Percentiles rank a stretch among this genome's conserved stretches.
Evolutionary conservation across 2,113 vertebrate genomes (phyloP).

Genomic region (Galemys pyrenaicus): DNA sequence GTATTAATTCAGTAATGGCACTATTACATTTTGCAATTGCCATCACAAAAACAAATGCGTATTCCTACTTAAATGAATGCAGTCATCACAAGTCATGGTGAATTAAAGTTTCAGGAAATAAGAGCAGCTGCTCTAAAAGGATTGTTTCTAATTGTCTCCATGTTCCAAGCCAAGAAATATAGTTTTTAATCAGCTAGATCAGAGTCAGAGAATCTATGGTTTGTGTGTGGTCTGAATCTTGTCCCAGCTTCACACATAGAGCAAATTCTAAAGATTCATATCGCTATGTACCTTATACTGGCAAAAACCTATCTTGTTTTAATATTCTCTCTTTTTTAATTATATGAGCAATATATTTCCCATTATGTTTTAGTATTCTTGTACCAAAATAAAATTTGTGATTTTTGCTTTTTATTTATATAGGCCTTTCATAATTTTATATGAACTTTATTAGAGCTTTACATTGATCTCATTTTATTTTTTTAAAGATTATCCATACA

Average conservation of each 20-base stretch:
- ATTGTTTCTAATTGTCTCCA: neutral
- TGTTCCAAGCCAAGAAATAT: conserved; percentile 31
- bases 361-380: too few species aligned
- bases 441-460: too few species aligned
- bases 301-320: conserved; percentile 29
- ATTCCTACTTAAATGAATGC: neutral
- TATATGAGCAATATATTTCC: too few species aligned
- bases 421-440: too few species aligned
- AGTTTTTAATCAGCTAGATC: conserved; percentile 10
- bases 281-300: conserved; percentile 13
- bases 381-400: too few species aligned
- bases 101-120: conserved; percentile 7
- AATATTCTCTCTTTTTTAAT: neutral
- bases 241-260: neutral
- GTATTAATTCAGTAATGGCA: conserved; percentile 25
- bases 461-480: too few species aligned
- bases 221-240: neutral
- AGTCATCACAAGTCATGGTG: conserved; percentile 19
- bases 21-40: conserved; percentile 48
- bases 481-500: too few species aligned
- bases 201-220: neutral
- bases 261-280: neutral
- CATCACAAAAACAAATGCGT: conserved; percentile 30
- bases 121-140: neutral
- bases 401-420: too few species aligned